Conservation (phyloP, 2,113 vertebrate genomes). For the Thinocorus orbignyianus region DNA sequence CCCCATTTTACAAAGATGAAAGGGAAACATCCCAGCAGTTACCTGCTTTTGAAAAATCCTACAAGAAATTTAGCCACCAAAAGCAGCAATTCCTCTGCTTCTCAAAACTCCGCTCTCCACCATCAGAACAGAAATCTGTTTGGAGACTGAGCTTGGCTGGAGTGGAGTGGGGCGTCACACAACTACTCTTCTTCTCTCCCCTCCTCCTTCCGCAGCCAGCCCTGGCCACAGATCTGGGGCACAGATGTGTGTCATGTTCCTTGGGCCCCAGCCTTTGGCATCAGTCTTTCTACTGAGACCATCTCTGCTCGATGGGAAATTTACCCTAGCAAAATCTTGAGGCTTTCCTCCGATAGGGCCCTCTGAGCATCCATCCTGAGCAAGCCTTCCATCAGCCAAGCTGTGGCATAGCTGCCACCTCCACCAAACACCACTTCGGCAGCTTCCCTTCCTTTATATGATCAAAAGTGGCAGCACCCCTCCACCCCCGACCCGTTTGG, state of each 20-base stretch:
- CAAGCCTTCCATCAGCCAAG: not conserved
- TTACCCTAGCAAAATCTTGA: not conserved
- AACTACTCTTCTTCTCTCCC: not conserved
- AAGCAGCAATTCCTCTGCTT: not conserved
- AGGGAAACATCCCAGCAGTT: not conserved
- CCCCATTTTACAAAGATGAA: not conserved
- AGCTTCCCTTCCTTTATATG: not conserved
- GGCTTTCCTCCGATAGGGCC: not conserved
- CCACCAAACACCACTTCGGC: not conserved
- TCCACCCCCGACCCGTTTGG: not conserved
- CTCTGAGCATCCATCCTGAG: not conserved
- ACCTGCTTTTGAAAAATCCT: not conserved
- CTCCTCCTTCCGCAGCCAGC: not conserved
- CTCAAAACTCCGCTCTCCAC: not conserved
- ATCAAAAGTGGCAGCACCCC: not conserved
- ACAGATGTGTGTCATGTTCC: not conserved
- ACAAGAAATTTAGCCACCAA: not conserved
- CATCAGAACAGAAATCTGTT: not conserved
- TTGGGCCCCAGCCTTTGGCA: not conserved
- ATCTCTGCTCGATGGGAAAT: not conserved
- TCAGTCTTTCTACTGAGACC: not conserved
- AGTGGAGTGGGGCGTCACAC: not conserved
- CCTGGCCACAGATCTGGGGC: not conserved
- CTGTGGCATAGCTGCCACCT: not conserved
- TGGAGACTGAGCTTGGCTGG: not conserved